Evolutionary conservation across 2,113 vertebrate species (phyloP), one percentile per base, ranked within the genome.

Genomic region (Paracanthobrama guichenoti): DNA sequence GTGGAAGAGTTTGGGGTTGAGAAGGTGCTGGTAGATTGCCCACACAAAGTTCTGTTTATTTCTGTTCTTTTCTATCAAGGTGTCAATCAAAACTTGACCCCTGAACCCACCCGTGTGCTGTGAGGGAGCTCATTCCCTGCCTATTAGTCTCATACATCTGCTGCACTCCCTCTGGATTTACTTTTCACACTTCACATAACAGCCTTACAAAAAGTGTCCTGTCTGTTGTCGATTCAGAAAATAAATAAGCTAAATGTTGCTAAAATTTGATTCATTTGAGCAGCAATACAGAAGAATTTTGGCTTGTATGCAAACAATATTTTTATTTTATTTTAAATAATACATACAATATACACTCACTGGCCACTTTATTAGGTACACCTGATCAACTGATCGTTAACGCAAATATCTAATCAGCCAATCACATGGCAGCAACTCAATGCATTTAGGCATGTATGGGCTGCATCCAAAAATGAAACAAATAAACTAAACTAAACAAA

Each of bases 31-130:
- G 59, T 5, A 31, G 64, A 46, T 8, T 24, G 46, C 10, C 24
- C 24, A 79, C 14, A 4, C 57, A 44, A 6, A 4, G 6, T 35
- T 59, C 11, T 18, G 13, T 39, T 48, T 44, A 10, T 67, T 48
- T 42, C 22, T 79, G n/a, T 60, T 44, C 3, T 35, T 48, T 80
- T 77, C 55, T 71, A 71, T 82, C 26, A 78, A 62, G 62, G 6
- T 76, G 77, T 80, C 71, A 76, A 13, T 76, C 46, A 77, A 55
- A 42, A 53, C 0, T 57, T 44, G 64, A 67, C 39, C 44, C 46
- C 59, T 24, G 11, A 50, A n/a, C 55, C n/a, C 57, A 44, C 67
- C 76, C 75, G 69, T 35, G 50, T 62, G 22, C 6, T 14, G 22
- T 42, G 24, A 16, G 10, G 46, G 2, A 42, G n/a, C 50, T 82